phyloP scores from a whole-genome alignment of 2,888 invertebrate species.

The Petrolisthes cinctipes region DNA sequence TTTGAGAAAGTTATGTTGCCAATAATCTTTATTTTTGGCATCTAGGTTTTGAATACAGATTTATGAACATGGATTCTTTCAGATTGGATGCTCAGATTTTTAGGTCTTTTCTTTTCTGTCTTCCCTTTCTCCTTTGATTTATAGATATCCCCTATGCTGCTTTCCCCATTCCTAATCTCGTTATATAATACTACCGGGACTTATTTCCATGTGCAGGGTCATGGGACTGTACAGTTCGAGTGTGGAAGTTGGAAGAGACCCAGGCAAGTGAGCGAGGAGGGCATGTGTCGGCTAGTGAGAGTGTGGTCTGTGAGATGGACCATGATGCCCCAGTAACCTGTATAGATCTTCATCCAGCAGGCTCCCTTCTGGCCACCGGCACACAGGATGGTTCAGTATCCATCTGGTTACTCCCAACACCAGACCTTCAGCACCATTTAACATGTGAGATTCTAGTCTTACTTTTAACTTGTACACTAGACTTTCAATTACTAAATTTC shows the following conservation, averaged over 20 bases:
- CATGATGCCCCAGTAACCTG: conserved; percentile 53
- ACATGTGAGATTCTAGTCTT: conserved; percentile 13
- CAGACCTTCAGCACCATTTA: conserved; percentile 21
- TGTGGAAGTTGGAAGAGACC: conserved; percentile 35
- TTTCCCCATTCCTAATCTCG: no score
- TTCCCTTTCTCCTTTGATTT: no score
- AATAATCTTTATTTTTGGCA: no score
- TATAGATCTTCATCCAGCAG: conserved; percentile 43
- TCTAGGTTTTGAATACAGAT: no score
- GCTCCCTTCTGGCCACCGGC: conserved; percentile 41
- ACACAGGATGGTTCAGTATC: conserved; percentile 48
- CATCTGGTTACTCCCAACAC: conserved; percentile 39
- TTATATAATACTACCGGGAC: no score
- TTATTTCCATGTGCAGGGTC: conserved; percentile 25
- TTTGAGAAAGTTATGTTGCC: no score
- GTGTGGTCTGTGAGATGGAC: conserved; percentile 53
- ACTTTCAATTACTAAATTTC: background rate
- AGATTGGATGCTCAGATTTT: no score
- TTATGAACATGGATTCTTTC: no score
- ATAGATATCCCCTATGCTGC: no score
- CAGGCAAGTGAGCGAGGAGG: background rate
- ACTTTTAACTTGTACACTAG: no score
- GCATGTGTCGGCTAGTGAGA: conserved; percentile 23
- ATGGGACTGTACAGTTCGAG: conserved; percentile 51
- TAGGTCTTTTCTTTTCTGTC: no score